These are phyloP conservation scores for Sebastes trivittatus DNA, from an alignment of 2,797 vertebrate genomes.

Conservation along the genomic window DNA sequence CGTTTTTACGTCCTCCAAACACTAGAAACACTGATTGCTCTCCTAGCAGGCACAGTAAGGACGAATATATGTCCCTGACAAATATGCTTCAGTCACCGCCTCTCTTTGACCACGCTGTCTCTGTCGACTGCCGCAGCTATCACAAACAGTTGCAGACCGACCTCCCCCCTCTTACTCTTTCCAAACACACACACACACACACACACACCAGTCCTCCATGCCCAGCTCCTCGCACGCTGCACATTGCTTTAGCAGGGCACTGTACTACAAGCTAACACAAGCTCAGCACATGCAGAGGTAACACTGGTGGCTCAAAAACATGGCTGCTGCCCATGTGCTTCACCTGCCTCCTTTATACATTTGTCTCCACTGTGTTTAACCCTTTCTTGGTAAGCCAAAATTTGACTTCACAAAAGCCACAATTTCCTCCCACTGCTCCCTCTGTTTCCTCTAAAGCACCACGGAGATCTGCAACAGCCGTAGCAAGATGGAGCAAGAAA, in stretches of 20 bases:
- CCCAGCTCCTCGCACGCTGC: slow-evolving; percentile 12
- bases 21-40: not conserved
- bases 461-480: slow-evolving; percentile 10
- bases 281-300: slow-evolving; percentile 22
- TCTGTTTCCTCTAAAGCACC: slow-evolving; percentile 11
- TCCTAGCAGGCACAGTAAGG: not conserved
- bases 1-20: slow-evolving; percentile 8
- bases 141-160: slow-evolving; percentile 20
- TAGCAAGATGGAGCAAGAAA: not conserved
- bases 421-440: not conserved
- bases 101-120: slow-evolving; percentile 46
- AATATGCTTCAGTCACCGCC: slow-evolving; percentile 29
- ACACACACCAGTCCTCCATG: slow-evolving; percentile 10
- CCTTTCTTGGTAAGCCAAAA: not conserved
- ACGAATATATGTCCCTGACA: slow-evolving; percentile 31
- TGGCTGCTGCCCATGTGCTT: slow-evolving; percentile 60
- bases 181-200: slow-evolving; percentile 6
- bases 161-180: not conserved
- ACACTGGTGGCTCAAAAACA: slow-evolving; percentile 58
- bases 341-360: slow-evolving; percentile 44
- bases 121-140: slow-evolving; percentile 34
- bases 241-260: slow-evolving; percentile 30
- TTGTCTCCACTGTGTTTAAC: slow-evolving; percentile 27
- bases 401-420: not conserved
- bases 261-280: slow-evolving; percentile 42